These are phyloP conservation scores for Pycnomerus fuliginosus DNA, from an alignment of 2,888 invertebrate genomes.

Conservation along the genomic window DNA sequence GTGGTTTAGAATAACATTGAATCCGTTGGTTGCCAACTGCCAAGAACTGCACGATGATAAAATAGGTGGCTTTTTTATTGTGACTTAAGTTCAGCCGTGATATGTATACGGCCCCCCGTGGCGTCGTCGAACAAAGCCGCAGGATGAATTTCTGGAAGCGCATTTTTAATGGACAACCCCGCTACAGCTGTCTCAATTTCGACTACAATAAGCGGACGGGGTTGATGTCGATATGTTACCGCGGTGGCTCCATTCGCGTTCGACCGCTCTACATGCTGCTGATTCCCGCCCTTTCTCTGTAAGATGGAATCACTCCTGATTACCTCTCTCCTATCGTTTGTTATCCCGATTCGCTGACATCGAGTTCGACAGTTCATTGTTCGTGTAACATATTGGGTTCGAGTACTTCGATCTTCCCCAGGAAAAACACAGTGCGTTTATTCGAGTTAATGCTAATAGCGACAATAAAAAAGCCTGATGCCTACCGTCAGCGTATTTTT, in stretches of 20 bases:
- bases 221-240: constrained; percentile 31
- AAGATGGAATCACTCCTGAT: constrained; percentile 53
- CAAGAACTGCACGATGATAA: constrained; percentile 45
- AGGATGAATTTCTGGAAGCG: constrained; percentile 41
- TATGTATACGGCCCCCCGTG: constrained; percentile 45
- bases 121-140: constrained; percentile 33
- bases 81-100: constrained; percentile 45
- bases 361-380: constrained; percentile 54
- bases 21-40: constrained; percentile 48
- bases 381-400: constrained; percentile 50
- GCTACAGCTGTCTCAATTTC: constrained; percentile 44
- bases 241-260: constrained; percentile 33
- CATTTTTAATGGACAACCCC: constrained; percentile 42
- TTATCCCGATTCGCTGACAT: constrained; percentile 53
- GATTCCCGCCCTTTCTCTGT: constrained; percentile 53
- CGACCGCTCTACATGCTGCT: constrained; percentile 46
- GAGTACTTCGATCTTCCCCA: too few species aligned
- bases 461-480: too few species aligned
- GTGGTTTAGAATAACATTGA: constrained; percentile 52
- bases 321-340: constrained; percentile 50
- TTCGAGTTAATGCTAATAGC: too few species aligned
- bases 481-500: too few species aligned
- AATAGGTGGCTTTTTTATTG: constrained; percentile 47
- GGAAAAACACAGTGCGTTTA: too few species aligned
- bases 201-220: constrained; percentile 31